Percentiles rank a stretch among this genome's conserved stretches.
These are phyloP conservation scores for Hemibagrus guttatus DNA, from an alignment of 2,797 vertebrate genomes.

Conservation along the genomic window DNA sequence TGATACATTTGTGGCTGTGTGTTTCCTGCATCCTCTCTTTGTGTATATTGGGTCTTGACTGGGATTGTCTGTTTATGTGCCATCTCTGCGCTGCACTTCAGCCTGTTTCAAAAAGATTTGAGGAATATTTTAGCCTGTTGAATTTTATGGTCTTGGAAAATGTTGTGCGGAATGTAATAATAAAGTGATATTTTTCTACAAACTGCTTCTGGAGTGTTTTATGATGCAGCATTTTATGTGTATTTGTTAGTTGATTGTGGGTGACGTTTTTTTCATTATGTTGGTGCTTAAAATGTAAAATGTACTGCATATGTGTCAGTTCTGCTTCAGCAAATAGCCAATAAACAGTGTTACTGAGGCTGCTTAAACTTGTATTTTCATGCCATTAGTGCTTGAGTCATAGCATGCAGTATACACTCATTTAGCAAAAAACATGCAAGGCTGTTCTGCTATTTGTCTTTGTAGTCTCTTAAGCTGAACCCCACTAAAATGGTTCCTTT, in stretches of 20 bases:
- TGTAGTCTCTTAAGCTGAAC: conserved; percentile 33
- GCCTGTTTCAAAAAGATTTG: conserved; percentile 68
- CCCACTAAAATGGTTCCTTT: conserved; percentile 56
- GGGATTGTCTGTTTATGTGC: conserved; percentile 61
- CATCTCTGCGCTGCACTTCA: conserved; percentile 63
- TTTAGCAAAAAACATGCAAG: conserved; percentile 14
- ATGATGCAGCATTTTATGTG: neutral
- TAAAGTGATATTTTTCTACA: conserved; percentile 97
- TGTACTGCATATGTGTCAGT: conserved; percentile 12
- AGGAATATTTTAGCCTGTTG: conserved; percentile 81
- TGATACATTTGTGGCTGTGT: conserved; percentile 55
- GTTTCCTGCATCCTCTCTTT: conserved; percentile 60
- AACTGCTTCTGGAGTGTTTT: conserved; percentile 58
- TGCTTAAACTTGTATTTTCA: conserved; percentile 26
- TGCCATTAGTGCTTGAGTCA: conserved; percentile 17
- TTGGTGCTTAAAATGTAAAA: conserved; percentile 23
- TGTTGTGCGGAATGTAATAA: conserved; percentile 95
- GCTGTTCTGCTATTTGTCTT: conserved; percentile 49
- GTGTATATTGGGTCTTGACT: conserved; percentile 62
- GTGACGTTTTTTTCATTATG: conserved; percentile 24
- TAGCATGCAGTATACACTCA: conserved; percentile 20
- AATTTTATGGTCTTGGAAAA: conserved; percentile 89
- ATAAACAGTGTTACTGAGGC: conserved; percentile 25
- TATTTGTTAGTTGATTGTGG: conserved; percentile 14
- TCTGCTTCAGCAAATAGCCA: conserved; percentile 5